Conservation (phyloP, 2,797 vertebrate genomes). For the Chelidonichthys spinosus region DNA sequence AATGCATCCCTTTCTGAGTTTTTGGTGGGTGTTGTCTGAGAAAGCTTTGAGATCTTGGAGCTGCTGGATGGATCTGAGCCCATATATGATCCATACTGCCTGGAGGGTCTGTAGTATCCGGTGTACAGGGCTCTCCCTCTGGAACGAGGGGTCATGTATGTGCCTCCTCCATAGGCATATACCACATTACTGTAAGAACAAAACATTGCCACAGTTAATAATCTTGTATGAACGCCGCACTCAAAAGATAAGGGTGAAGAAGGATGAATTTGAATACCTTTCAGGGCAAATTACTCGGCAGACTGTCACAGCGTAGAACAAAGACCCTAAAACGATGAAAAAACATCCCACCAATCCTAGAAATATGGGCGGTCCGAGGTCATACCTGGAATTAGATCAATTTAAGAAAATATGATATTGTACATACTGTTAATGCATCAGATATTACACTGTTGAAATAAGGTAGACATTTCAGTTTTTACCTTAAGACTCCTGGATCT, state of each 20-base stretch:
- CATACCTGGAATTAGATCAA: constrained; percentile 70
- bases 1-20: constrained; percentile 80
- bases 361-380: constrained; percentile 79
- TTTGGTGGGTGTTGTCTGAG: constrained; percentile 63
- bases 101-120: constrained; percentile 67
- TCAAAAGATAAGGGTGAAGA: not conserved
- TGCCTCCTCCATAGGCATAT: constrained; percentile 50
- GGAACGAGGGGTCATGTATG: constrained; percentile 62
- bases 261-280: constrained; percentile 61
- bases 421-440: not conserved
- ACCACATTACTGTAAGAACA: constrained; percentile 46
- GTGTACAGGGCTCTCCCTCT: constrained; percentile 66
- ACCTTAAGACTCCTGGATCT: constrained; percentile 71
- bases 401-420: not conserved
- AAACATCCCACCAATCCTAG: constrained; percentile 79
- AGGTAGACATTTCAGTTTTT: constrained; percentile 10
- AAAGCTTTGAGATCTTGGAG: constrained; percentile 73
- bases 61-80: constrained; percentile 56
- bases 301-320: constrained; percentile 78
- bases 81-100: constrained; percentile 58
- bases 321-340: constrained; percentile 73
- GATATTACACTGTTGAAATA: not conserved
- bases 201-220: constrained; percentile 8
- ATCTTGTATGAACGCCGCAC: not conserved
- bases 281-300: constrained; percentile 56